Percentiles rank a stretch among this genome's conserved stretches.
phyloP scores from a whole-genome alignment of 2,113 vertebrate species.

The Dasyurus viverrinus region DNA sequence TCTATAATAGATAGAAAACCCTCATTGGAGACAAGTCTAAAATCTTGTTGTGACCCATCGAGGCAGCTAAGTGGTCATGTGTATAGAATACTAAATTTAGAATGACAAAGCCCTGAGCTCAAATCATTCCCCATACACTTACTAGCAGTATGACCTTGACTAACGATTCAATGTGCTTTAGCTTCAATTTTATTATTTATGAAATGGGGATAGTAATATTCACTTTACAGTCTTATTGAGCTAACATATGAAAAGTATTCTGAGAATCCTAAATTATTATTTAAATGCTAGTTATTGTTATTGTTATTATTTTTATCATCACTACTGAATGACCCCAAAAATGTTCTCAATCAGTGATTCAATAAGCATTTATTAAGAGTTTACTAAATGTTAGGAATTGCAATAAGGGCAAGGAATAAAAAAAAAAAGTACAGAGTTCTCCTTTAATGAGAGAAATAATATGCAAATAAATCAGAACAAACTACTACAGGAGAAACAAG shows the following conservation, averaged over 20 bases:
- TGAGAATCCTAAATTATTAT: background rate
- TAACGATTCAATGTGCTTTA: background rate
- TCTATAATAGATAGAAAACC: background rate
- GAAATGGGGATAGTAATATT: background rate
- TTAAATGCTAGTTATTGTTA: background rate
- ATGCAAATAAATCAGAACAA: background rate
- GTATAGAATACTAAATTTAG: background rate
- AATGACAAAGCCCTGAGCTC: background rate
- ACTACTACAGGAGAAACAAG: background rate
- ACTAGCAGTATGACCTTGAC: background rate
- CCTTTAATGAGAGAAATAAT: background rate
- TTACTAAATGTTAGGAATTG: background rate
- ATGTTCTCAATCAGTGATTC: background rate
- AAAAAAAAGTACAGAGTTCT: background rate
- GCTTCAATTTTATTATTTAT: background rate
- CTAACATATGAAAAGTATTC: background rate
- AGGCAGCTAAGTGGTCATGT: background rate
- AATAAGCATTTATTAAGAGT: background rate
- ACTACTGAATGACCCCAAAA: background rate
- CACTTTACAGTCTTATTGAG: background rate
- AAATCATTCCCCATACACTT: background rate
- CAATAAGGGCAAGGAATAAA: background rate
- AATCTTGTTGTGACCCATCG: background rate
- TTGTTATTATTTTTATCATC: background rate
- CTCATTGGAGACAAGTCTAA: background rate